These are phyloP conservation scores for Biston betularia DNA, from an alignment of 2,888 invertebrate genomes.

Conservation along the genomic window DNA sequence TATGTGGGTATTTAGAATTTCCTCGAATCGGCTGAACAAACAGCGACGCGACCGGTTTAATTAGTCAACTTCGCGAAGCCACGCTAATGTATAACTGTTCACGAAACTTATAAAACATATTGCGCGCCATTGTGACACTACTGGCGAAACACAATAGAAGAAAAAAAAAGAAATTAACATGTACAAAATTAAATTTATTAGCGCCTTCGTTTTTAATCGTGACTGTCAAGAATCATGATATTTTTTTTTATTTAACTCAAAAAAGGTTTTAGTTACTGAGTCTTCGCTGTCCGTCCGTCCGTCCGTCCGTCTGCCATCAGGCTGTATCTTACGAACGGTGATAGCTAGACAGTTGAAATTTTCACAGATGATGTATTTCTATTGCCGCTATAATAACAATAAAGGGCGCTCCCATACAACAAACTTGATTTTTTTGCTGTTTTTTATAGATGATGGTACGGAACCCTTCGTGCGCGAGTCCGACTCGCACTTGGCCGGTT, in stretches of 20 bases:
- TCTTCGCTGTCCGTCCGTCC: too few species aligned
- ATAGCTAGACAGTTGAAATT: too few species aligned
- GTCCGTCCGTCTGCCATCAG: too few species aligned
- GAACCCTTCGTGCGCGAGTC: too few species aligned
- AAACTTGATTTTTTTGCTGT: too few species aligned
- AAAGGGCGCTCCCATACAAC: too few species aligned
- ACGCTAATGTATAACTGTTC: constrained; percentile 26
- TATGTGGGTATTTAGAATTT: neutral
- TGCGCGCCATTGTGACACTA: neutral
- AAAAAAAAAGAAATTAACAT: constrained; percentile 11
- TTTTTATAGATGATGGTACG: too few species aligned
- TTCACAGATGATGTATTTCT: too few species aligned
- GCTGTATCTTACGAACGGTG: too few species aligned
- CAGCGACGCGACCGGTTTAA: constrained; percentile 5
- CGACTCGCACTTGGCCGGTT: too few species aligned
- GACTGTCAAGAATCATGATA: neutral
- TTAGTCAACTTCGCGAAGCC: constrained; percentile 16
- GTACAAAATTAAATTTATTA: constrained; percentile 1
- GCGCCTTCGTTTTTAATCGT: constrained; percentile 1
- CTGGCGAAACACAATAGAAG: neutral
- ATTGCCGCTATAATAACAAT: too few species aligned
- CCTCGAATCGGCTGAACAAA: constrained; percentile 8
- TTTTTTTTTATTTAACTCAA: neutral
- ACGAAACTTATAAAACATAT: constrained; percentile 6
- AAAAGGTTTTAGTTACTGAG: too few species aligned